These are phyloP conservation scores for Rhea americana DNA, from an alignment of 2,113 vertebrate genomes.

Conservation along the genomic window DNA sequence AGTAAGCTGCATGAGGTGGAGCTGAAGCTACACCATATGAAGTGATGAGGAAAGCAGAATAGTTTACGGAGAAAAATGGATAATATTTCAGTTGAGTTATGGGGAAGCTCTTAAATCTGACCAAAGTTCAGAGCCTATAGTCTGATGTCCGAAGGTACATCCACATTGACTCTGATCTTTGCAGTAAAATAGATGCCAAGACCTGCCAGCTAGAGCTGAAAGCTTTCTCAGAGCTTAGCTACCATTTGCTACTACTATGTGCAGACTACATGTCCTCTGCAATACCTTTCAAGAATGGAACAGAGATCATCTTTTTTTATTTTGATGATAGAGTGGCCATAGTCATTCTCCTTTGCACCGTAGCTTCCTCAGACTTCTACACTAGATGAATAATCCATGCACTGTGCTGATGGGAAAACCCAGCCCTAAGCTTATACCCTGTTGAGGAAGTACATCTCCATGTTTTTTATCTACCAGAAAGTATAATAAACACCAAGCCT, in stretches of 20 bases:
- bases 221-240: neutral
- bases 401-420: neutral
- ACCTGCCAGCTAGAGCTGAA: neutral
- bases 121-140: fast-evolving
- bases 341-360: neutral
- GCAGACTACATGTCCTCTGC: neutral
- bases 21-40: neutral
- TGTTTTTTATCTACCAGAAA: neutral
- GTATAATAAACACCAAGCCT: neutral
- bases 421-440: neutral
- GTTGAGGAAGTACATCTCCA: neutral
- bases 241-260: neutral
- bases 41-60: neutral
- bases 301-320: neutral
- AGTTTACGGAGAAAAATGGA: neutral
- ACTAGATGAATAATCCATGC: neutral
- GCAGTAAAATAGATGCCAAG: neutral
- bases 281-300: neutral
- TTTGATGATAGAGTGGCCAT: neutral
- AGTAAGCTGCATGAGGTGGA: neutral
- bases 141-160: neutral
- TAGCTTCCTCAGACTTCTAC: neutral
- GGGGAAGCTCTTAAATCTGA: neutral
- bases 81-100: neutral
- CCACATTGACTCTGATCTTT: neutral